Evolutionary conservation across 1,140 invertebrate species (phyloP).

Genomic region (Bombus superbus): DNA sequence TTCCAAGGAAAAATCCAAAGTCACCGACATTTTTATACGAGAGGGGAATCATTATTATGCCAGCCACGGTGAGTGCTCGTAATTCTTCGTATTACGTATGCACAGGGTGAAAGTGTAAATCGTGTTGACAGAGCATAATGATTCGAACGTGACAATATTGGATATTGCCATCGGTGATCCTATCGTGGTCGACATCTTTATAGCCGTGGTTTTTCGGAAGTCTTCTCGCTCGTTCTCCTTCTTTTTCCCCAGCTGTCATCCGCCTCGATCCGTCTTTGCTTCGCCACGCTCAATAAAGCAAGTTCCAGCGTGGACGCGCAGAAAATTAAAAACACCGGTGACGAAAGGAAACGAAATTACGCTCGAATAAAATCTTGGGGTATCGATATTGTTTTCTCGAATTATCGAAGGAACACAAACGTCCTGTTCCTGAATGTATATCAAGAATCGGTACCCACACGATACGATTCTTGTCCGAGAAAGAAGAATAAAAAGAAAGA

Average conservation of each 20-base stretch:
- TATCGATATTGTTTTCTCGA: neutral
- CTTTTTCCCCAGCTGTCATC: neutral
- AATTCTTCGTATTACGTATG: conserved; percentile 66
- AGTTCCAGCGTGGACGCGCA: neutral
- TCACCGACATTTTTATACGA: conserved; percentile 37
- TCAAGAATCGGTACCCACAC: neutral
- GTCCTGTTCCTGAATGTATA: neutral
- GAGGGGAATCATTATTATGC: conserved; percentile 20
- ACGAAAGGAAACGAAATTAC: neutral
- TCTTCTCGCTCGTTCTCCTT: neutral
- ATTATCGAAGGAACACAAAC: neutral
- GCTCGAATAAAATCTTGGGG: neutral
- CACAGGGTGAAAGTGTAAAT: conserved; percentile 64
- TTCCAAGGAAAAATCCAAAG: conserved; percentile 38
- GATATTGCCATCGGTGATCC: conserved; percentile 50
- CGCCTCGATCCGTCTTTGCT: neutral
- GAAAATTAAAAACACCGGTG: neutral
- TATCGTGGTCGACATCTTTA: conserved; percentile 37
- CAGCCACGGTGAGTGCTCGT: conserved; percentile 52
- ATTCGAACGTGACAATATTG: conserved; percentile 68
- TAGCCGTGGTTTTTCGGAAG: conserved; percentile 41
- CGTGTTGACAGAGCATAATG: conserved; percentile 66
- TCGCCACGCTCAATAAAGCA: neutral
- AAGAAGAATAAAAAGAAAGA: conserved; percentile 7
- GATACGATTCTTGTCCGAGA: neutral